Percentiles rank a stretch among this genome's conserved stretches.
These are phyloP conservation scores for Wasmannia auropunctata DNA, from an alignment of 1,140 invertebrate genomes.

Conservation along the genomic window DNA sequence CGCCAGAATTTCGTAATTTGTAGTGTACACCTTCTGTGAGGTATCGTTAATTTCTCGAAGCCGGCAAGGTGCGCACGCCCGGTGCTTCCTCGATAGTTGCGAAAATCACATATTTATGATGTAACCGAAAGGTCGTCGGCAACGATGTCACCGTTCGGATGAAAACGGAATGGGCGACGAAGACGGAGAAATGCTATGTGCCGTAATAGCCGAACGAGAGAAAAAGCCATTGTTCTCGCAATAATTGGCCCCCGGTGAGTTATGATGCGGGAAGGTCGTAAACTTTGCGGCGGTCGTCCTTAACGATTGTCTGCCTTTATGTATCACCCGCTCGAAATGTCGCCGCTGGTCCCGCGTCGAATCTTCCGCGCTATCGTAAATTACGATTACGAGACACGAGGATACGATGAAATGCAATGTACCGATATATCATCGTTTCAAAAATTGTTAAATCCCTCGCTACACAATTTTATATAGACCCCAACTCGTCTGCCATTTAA, in stretches of 20 bases:
- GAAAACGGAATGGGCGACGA: constrained; percentile 31
- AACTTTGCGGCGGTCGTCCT: constrained; percentile 70
- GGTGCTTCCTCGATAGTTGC: neutral
- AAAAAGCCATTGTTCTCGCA: constrained; percentile 76
- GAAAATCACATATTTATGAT: constrained; percentile 46
- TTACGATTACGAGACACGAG: constrained; percentile 37
- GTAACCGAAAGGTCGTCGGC: constrained; percentile 30
- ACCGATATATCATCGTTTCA: neutral
- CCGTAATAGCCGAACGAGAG: constrained; percentile 70
- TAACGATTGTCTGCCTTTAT: constrained; percentile 76
- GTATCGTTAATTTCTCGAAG: constrained; percentile 12
- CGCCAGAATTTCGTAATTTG: neutral
- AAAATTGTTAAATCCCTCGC: constrained; percentile 13
- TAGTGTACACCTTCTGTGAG: neutral
- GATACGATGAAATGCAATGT: neutral
- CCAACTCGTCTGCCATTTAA: neutral
- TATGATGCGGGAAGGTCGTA: constrained; percentile 77
- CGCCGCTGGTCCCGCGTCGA: constrained; percentile 48
- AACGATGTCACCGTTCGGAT: constrained; percentile 37
- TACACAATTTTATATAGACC: neutral
- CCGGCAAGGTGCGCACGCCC: neutral
- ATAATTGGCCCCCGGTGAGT: constrained; percentile 78
- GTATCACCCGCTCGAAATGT: constrained; percentile 67
- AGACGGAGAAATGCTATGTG: constrained; percentile 17
- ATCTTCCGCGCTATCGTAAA: constrained; percentile 49